These are phyloP conservation scores for Augiades crinisus DNA, from an alignment of 2,888 invertebrate species.

Conservation along the genomic window DNA sequence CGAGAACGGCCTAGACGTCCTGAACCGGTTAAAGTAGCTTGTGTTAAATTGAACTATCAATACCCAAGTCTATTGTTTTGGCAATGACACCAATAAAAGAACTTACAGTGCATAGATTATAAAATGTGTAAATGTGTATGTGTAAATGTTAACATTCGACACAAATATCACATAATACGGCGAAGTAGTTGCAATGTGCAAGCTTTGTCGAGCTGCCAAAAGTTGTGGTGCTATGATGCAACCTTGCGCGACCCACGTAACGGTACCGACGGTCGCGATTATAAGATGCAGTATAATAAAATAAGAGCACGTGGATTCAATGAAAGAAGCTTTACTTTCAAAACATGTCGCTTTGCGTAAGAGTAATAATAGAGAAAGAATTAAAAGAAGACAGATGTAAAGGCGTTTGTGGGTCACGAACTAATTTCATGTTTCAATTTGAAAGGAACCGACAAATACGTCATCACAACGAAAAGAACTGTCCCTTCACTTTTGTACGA, in stretches of 20 bases:
- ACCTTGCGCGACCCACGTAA: slow-evolving; percentile 14
- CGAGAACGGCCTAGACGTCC: too few species aligned
- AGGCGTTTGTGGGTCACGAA: slow-evolving; percentile 5
- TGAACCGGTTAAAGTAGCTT: background rate
- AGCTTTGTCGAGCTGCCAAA: slow-evolving; percentile 19
- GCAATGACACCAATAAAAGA: background rate
- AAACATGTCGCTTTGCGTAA: slow-evolving; percentile 14
- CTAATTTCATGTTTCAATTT: background rate
- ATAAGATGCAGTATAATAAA: slow-evolving; percentile 18
- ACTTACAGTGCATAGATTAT: background rate
- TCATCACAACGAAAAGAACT: background rate
- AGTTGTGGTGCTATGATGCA: slow-evolving; percentile 9
- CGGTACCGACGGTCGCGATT: background rate
- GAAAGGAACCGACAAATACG: slow-evolving; percentile 1
- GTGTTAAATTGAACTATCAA: background rate
- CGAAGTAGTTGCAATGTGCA: background rate
- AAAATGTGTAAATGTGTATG: background rate
- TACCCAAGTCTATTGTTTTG: background rate
- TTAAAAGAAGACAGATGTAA: slow-evolving; percentile 3
- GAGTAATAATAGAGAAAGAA: background rate
- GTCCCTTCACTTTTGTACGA: background rate
- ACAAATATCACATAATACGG: background rate
- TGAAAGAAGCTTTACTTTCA: slow-evolving; percentile 17
- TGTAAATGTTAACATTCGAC: background rate
- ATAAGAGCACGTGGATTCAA: slow-evolving; percentile 13